A percentile compares a stretch with the other conserved stretches of the same genome.
Conservation (phyloP, 1,140 invertebrate species). For the Phenacoccus solenopsis region DNA sequence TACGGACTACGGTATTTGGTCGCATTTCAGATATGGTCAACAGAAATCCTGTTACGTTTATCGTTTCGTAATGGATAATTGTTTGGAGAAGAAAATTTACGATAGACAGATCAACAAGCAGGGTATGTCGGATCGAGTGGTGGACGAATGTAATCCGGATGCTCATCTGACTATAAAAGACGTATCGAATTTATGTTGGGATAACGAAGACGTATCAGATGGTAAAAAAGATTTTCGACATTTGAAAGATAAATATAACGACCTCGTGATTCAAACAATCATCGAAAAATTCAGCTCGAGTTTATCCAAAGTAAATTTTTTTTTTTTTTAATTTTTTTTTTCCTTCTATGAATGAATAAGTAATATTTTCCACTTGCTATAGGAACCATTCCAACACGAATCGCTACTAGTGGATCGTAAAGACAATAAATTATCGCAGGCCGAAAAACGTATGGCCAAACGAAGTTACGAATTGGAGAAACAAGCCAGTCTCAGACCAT, state of each 20-base stretch:
- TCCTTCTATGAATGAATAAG: no score
- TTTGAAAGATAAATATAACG: slow-evolving; percentile 58
- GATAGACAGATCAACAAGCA: slow-evolving; percentile 97
- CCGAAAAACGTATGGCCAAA: slow-evolving; percentile 86
- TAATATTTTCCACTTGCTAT: no score
- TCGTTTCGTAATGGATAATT: slow-evolving; percentile 90
- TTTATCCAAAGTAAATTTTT: slow-evolving; percentile 47
- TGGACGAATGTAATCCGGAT: slow-evolving; percentile 95
- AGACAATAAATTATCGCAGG: slow-evolving; percentile 86
- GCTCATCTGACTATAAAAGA: slow-evolving; percentile 89
- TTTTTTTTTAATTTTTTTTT: not conserved
- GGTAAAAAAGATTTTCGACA: slow-evolving; percentile 51
- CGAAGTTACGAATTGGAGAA: slow-evolving; percentile 89
- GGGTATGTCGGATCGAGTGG: slow-evolving; percentile 91
- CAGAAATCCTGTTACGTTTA: slow-evolving; percentile 90
- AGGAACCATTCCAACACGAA: slow-evolving; percentile 93
- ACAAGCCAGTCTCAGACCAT: slow-evolving; percentile 45
- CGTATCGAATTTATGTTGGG: slow-evolving; percentile 83
- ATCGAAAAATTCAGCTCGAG: slow-evolving; percentile 50
- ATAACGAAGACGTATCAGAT: slow-evolving; percentile 71
- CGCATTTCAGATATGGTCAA: slow-evolving; percentile 66
- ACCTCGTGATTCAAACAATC: slow-evolving; percentile 67
- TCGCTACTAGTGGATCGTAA: slow-evolving; percentile 89
- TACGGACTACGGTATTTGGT: not conserved
- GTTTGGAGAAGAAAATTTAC: slow-evolving; percentile 94